Evolutionary conservation across 1,140 invertebrate species (phyloP), one percentile per base, ranked within the genome.

Genomic region (Leptinotarsa texana): DNA sequence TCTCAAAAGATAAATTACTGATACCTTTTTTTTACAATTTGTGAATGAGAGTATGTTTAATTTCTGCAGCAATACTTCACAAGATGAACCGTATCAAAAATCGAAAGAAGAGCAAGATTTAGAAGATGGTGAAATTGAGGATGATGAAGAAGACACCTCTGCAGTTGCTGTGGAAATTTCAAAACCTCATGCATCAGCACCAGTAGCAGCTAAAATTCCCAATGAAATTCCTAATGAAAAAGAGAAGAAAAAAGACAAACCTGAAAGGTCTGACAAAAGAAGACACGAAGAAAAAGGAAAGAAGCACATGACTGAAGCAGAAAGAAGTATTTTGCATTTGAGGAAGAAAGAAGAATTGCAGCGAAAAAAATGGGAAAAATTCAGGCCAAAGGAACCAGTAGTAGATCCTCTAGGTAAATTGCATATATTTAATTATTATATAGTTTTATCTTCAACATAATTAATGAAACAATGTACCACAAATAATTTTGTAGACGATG

Each of bases 61-160:
- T 42, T 42, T 42, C 33, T 42, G 27, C 13, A 73, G 63, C 61
- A 74, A 72, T 51, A 66, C 73, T 21, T 11, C 72, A 4, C 73
- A 81, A 68, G 73, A 74, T 18, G 73, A 80, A 42, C 73, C 75
- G 3, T n/a, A 74, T 42, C 65, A 76, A 70, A 73, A 77, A 22
- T 21, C 72, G 3, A 57, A 69, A n/a, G 75, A 73, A 49, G 77
- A 89, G 66, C 86, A 88, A 78, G 89, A 90, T 79, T 81, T 90
- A 76, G 89, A 90, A 81, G 89, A 90, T 80, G 89, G 89, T 68
- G 89, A 90, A 81, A 90, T 90, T 77, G 88, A 88, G 68, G 89
- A 89, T 8, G 89, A 90, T 71, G 89, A 90, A 65, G 88, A 89
- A 76, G 88, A 89, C 33, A 85, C 65, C 33, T n/a, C 61, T 13